Percentiles rank a stretch among this genome's conserved stretches.
These are phyloP conservation scores for Lagorchestes hirsutus DNA, from an alignment of 2,797 vertebrate species.

Conservation along the genomic window DNA sequence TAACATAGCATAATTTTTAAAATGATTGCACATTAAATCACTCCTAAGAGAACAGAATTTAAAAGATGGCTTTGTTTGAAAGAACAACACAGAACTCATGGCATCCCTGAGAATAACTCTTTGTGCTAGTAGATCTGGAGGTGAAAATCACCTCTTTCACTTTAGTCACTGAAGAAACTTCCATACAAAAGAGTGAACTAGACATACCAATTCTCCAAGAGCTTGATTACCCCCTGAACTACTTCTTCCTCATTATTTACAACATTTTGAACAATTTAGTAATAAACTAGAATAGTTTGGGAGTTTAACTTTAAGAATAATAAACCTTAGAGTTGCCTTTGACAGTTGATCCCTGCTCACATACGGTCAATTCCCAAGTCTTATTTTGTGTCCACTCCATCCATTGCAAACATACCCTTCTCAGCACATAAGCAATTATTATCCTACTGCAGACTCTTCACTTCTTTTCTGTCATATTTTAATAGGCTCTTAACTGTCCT, in stretches of 20 bases:
- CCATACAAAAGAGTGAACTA: background rate
- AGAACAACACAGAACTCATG: background rate
- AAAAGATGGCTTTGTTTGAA: background rate
- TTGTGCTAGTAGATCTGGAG: background rate
- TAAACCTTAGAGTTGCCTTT: background rate
- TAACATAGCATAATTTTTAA: background rate
- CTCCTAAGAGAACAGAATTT: background rate
- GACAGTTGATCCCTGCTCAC: background rate
- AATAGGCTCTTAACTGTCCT: background rate
- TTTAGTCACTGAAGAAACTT: slow-evolving; percentile 34
- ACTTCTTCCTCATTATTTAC: slow-evolving; percentile 17
- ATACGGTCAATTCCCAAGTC: background rate
- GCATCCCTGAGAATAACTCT: background rate
- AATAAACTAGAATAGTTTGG: background rate
- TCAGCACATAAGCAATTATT: background rate
- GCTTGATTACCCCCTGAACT: background rate
- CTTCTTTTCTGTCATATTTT: background rate
- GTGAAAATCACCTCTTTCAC: background rate
- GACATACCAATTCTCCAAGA: slow-evolving; percentile 25
- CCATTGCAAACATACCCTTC: background rate
- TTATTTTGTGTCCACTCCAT: background rate
- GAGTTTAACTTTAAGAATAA: slow-evolving; percentile 23
- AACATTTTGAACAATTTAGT: slow-evolving; percentile 19
- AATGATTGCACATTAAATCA: background rate
- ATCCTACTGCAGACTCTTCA: background rate